A percentile compares a stretch with the other conserved stretches of the same genome.
Evolutionary conservation across 1,140 invertebrate genomes (phyloP).

Genomic region (Magallana angulata): DNA sequence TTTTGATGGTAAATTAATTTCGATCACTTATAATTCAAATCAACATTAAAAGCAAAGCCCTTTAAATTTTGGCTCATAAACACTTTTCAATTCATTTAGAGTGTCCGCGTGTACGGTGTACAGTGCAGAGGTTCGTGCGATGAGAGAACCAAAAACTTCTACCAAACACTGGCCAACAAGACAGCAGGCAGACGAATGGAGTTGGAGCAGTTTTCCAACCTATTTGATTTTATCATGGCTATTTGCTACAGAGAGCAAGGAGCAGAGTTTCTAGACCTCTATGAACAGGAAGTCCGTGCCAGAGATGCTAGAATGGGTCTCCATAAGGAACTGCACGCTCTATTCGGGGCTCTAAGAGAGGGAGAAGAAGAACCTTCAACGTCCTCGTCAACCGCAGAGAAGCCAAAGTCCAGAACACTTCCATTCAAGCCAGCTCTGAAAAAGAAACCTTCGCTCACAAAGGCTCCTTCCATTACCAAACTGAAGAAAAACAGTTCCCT

Average conservation of each 20-base stretch:
- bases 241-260: conserved; percentile 71
- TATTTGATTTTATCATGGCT: conserved; percentile 71
- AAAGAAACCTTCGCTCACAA: conserved; percentile 48
- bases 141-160: conserved; percentile 52
- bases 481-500: conserved; percentile 33
- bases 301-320: conserved; percentile 54
- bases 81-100: conserved; percentile 48
- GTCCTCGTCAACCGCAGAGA: conserved; percentile 1
- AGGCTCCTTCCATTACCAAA: conserved; percentile 39
- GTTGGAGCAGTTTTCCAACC: conserved; percentile 62
- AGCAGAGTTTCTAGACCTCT: conserved; percentile 61
- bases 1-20: too few species aligned
- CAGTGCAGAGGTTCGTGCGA: conserved; percentile 44
- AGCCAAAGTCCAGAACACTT: background rate
- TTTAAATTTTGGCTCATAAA: background rate
- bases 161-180: conserved; percentile 50
- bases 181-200: conserved; percentile 59
- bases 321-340: conserved; percentile 60
- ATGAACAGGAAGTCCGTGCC: conserved; percentile 61
- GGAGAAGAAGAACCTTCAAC: conserved; percentile 9
- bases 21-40: too few species aligned
- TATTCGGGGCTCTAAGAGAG: conserved; percentile 59
- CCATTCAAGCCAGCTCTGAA: background rate
- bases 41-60: too few species aligned
- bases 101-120: conserved; percentile 59